Evolutionary conservation across 1,140 invertebrate species (phyloP).

Genomic region (Macrotrachela quadricornifera): DNA sequence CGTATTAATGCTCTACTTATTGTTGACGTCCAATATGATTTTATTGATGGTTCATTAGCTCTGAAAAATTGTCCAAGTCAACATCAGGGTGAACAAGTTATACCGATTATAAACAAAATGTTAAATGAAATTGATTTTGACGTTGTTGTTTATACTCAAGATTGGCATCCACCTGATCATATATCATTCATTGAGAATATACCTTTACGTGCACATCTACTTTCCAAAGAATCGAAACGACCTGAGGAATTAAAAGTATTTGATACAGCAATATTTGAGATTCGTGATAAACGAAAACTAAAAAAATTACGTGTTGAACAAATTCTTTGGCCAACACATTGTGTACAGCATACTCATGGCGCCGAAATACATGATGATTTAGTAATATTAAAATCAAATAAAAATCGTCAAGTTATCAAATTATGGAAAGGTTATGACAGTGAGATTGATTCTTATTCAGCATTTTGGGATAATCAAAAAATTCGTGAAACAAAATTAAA

Average conservation of each 20-base stretch:
- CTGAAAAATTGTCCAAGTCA: conserved; percentile 73
- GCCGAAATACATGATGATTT: conserved; percentile 49
- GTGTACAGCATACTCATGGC: conserved; percentile 79
- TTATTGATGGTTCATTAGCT: conserved; percentile 75
- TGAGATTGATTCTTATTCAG: conserved; percentile 85
- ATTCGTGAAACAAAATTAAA: conserved; percentile 60
- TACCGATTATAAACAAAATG: conserved; percentile 66
- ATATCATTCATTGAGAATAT: conserved; percentile 87
- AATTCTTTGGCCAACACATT: conserved; percentile 68
- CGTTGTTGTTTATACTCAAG: conserved; percentile 74
- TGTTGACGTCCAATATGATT: conserved; percentile 94
- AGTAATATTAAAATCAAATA: not conserved
- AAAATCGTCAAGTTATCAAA: conserved; percentile 40
- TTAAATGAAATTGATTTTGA: conserved; percentile 63
- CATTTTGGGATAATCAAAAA: conserved; percentile 90
- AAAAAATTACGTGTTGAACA: conserved; percentile 16
- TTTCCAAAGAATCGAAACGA: not conserved
- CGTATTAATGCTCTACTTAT: conserved; percentile 49
- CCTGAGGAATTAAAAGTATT: not conserved
- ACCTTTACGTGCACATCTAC: too few species aligned
- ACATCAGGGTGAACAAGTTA: conserved; percentile 41
- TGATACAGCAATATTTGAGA: conserved; percentile 62
- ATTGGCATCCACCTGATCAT: conserved; percentile 91
- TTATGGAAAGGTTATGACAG: conserved; percentile 81
- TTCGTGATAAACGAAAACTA: conserved; percentile 9